Base-by-base conservation (phyloP, 2,888 invertebrate species). In the Tineola bisselliella region DNA sequence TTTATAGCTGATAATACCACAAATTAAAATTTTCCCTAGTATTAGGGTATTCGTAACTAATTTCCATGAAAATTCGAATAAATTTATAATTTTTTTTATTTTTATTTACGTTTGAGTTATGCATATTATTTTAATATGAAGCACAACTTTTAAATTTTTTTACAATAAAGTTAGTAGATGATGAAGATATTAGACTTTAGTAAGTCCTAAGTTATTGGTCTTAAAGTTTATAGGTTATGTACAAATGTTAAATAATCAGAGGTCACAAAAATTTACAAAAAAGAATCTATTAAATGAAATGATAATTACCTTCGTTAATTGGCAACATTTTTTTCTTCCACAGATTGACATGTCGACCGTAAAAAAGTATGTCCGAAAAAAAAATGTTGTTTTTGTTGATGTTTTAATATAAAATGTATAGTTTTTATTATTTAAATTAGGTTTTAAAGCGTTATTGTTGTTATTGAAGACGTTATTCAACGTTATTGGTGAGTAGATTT, bases 311-410 rank as follows among this genome's bases (percentile, higher is more conserved):
- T 48, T 48, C 15, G 13, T 4, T 17, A 54, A n/a, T 1, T 54
- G 54, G 54, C 25, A 54, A 25, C 25, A 54, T 54, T 19, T 54
- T 54, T 48, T 48, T 38, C 38, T 48, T 48, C 15, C 18, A 15
- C 15, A 5, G 54, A 54, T 11, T 54, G 54, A 54, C 54, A 54
- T 54, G 54, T 19, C 54, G 25, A 11, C n/a, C 54, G 54, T 48
- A 48, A 48, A 54, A 54, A 54, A 25, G 17, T 18, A 54, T 54
- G 19, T 25, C 54, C 54, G 25, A 54, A 25, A 54, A 54, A 54
- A 54, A 54, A 25, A 10, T 38, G 19, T 12, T 54, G 18, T 25
- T 18, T 54, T 10, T 54, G 5, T 19, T 12, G 19, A 54, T 54
- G 19, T 25, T 54, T 54, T 48, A 54, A 54, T 19, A 6, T 5